A percentile compares a stretch with the other conserved stretches of the same genome.
Evolutionary conservation across 2,113 vertebrate species (phyloP).

Genomic region (Spheniscus mendiculus): DNA sequence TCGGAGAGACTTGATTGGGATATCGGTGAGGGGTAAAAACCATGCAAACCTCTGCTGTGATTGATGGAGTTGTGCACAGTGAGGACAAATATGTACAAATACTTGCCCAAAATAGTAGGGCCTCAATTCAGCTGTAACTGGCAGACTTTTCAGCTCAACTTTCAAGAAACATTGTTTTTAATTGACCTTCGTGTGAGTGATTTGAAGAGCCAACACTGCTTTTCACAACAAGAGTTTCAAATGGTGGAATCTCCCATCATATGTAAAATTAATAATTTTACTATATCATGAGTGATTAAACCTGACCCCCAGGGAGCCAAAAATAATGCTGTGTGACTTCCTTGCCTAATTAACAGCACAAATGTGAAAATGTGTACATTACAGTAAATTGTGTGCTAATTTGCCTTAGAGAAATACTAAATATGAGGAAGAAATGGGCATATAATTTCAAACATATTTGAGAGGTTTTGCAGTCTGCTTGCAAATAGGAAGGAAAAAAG

Average conservation of each 20-base stretch:
- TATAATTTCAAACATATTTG: conserved; percentile 58
- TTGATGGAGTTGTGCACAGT: conserved; percentile 37
- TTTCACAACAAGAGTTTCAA: background rate
- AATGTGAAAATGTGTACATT: conserved; percentile 66
- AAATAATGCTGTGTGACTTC: conserved; percentile 59
- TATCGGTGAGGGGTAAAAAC: conserved; percentile 55
- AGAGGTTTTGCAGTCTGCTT: conserved; percentile 40
- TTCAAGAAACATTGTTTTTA: conserved; percentile 60
- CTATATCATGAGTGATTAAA: conserved; percentile 51
- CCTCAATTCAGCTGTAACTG: conserved; percentile 43
- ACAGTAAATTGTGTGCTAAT: conserved; percentile 58
- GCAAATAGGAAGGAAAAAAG: background rate
- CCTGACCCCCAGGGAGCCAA: conserved; percentile 18
- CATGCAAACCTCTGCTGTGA: conserved; percentile 37
- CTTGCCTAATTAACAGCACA: conserved; percentile 59
- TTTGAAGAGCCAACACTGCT: background rate
- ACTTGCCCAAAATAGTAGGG: conserved; percentile 50
- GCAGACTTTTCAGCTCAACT: conserved; percentile 21
- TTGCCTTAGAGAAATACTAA: conserved; percentile 40
- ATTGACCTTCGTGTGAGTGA: conserved; percentile 43
- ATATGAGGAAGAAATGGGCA: conserved; percentile 20
- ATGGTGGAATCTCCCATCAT: background rate
- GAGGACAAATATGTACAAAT: conserved; percentile 55
- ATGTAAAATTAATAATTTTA: conserved; percentile 38
- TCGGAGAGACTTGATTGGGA: conserved; percentile 28